Conservation (phyloP, 2,797 vertebrate genomes). For the Podarcis siculus region DNA sequence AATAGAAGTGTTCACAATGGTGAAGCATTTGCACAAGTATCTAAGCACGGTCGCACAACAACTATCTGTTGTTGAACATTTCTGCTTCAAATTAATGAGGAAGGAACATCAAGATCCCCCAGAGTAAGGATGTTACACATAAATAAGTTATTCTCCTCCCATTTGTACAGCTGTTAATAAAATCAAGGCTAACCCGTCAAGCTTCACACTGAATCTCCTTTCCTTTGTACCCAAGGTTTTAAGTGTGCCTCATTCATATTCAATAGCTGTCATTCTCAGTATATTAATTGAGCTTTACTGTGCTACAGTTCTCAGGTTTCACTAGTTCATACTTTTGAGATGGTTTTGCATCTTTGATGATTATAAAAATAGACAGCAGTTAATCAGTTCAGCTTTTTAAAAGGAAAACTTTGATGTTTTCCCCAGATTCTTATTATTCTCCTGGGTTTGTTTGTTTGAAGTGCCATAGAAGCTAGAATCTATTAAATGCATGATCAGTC, state of each 20-base stretch:
- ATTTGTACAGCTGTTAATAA: slow-evolving; percentile 1
- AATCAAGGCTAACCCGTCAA: not conserved
- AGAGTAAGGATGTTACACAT: not conserved
- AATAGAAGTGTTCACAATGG: not conserved
- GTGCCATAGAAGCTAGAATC: slow-evolving; percentile 67
- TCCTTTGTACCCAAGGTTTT: not conserved
- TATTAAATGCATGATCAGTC: slow-evolving; percentile 56
- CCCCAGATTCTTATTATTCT: slow-evolving; percentile 68
- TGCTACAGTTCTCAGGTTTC: slow-evolving; percentile 58
- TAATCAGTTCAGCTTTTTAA: slow-evolving; percentile 57
- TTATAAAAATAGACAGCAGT: slow-evolving; percentile 62
- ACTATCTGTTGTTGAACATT: not conserved
- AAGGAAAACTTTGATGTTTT: slow-evolving; percentile 70
- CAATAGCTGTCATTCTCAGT: not conserved
- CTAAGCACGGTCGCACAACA: not conserved
- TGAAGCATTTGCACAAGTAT: not conserved
- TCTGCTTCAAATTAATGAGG: not conserved
- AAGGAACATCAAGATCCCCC: not conserved
- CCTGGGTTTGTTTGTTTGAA: slow-evolving; percentile 71
- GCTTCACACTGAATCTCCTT: not conserved
- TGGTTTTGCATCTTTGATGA: slow-evolving; percentile 43
- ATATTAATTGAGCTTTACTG: slow-evolving; percentile 6
- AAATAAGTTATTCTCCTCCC: not conserved
- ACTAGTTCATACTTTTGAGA: slow-evolving; percentile 65
- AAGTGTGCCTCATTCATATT: slow-evolving; percentile 17